These are phyloP conservation scores for Progne subis DNA, from an alignment of 2,113 vertebrate species.

Conservation along the genomic window DNA sequence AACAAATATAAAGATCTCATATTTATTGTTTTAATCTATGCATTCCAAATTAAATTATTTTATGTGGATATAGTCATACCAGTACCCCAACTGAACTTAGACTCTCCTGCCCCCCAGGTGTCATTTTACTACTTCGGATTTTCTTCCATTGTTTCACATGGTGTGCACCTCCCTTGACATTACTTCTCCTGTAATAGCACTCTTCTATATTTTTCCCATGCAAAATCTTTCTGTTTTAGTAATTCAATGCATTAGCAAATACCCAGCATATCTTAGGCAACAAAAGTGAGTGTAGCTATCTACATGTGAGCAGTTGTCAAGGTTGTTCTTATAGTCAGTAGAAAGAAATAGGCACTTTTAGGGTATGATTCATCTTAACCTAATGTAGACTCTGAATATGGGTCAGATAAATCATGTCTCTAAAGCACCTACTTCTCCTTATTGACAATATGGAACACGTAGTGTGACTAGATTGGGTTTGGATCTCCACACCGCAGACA, in stretches of 20 bases:
- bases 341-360: neutral
- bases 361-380: neutral
- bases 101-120: neutral
- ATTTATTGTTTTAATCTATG: neutral
- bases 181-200: constrained; percentile 1
- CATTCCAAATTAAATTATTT: neutral
- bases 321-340: neutral
- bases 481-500: neutral
- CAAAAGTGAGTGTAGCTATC: neutral
- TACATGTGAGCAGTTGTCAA: neutral
- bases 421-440: neutral
- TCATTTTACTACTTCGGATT: neutral
- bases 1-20: neutral
- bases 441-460: neutral
- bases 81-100: neutral
- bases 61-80: neutral
- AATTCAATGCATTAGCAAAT: neutral
- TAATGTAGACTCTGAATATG: neutral
- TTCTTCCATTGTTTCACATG: neutral
- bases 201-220: neutral
- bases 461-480: neutral
- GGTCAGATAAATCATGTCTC: constrained; percentile 5
- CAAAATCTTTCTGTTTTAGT: neutral
- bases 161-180: accelerated
- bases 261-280: neutral